Evolutionary conservation across 2,888 invertebrate species (phyloP).

Genomic region (Macaria liturata): DNA sequence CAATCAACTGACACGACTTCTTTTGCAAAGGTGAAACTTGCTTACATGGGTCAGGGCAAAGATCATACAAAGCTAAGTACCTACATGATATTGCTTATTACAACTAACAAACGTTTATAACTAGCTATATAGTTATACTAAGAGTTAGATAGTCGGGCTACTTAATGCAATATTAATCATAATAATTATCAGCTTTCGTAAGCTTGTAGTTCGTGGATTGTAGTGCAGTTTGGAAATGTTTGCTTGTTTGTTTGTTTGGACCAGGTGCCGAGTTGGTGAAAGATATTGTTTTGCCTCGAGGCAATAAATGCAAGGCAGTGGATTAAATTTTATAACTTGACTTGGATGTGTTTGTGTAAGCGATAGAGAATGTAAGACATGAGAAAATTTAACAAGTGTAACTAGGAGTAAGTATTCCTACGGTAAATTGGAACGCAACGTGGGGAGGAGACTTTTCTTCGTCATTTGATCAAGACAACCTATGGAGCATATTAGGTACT

Average conservation of each 20-base stretch:
- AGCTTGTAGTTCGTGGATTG: slow-evolving; percentile 8
- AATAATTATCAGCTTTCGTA: slow-evolving; percentile 25
- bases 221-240: slow-evolving; percentile 18
- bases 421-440: no score
- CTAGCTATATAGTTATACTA: neutral
- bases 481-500: no score
- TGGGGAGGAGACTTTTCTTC: no score
- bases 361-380: no score
- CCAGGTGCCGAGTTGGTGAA: slow-evolving; percentile 2
- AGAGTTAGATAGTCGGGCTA: slow-evolving; percentile 6
- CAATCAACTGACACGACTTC: slow-evolving; percentile 24
- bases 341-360: no score
- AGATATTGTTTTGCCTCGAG: neutral
- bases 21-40: slow-evolving; percentile 25
- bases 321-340: no score
- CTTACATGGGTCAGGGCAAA: slow-evolving; percentile 9
- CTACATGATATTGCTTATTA: no score
- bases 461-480: no score
- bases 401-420: no score
- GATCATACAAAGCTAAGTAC: neutral
- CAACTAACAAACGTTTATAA: no score
- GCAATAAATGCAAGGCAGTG: no score
- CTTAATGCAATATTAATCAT: slow-evolving; percentile 28
- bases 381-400: no score
- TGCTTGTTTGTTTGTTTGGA: slow-evolving; percentile 19